Base-by-base conservation (phyloP, 2,797 vertebrate genomes). In the Alosa sapidissima region DNA sequence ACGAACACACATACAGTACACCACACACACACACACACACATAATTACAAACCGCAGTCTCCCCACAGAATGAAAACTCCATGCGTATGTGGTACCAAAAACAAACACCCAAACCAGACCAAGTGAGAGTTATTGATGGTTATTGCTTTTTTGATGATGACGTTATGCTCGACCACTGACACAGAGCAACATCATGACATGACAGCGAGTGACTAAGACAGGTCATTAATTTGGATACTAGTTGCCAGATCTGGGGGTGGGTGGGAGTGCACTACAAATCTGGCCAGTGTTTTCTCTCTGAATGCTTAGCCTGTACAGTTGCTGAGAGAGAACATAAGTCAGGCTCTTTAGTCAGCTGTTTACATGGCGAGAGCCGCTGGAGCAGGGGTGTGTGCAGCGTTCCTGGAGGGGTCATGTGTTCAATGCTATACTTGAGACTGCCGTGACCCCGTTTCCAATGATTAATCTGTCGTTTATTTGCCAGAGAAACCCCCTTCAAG, bases 401-500 rank as follows among this genome's bases (percentile, higher is more conserved):
- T 36, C 14, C 11, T 72, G 28, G 60, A 65, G 60, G 24, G 60
- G 28, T 41, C 41, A 33, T 72, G 65, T 72, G 65, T 41, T 28
- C 1, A 28, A 36, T 36, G 3, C 65, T 72, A 72, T 16, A 36
- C 28, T 41, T 41, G 13, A 72, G 65, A 14, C 65, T 36, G 65
- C 28, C 11, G 65, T 72, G 65, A 72, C 65, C 65, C 65, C 65
- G 33, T 16, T 33, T 41, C 9, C 13, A 72, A 72, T 72, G 65
- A 72, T 72, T 36, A 72, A 72, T 72, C 28, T 72, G 28, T 72
- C 28, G 65, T 72, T 72, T 72, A 72, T 52, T 45, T 58, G 85
- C 81, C 51, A 82, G 81, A 86, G 62, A 84, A 28, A 84, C 47
- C 58, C 24, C 24, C 7, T 49, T 52, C 3, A 87, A 45, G 83